Conservation (phyloP, 2,888 invertebrate species). For the Ormyrus nitidulus region DNA sequence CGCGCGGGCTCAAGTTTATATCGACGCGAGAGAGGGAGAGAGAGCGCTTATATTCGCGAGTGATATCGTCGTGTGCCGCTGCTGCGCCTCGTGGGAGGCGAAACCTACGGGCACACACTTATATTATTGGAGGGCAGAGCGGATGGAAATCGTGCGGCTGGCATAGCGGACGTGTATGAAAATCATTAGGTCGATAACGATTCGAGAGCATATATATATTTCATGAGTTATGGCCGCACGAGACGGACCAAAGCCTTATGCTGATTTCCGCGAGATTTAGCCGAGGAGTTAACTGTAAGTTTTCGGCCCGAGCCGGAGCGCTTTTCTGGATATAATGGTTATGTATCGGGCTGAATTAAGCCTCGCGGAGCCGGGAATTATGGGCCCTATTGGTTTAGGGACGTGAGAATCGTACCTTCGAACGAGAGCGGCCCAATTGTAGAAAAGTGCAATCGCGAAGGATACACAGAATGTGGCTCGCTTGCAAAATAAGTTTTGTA, state of each 20-base stretch:
- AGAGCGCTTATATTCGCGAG: constrained; percentile 1
- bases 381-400: too few relatives aligned
- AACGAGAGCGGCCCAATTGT: too few relatives aligned
- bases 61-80: constrained; percentile 17
- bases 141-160: constrained; percentile 20
- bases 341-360: background rate
- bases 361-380: background rate
- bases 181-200: constrained; percentile 51
- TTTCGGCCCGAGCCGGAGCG: background rate
- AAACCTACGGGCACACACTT: background rate
- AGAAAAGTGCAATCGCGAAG: too few relatives aligned
- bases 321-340: background rate
- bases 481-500: too few relatives aligned
- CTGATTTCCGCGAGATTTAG: constrained; percentile 44
- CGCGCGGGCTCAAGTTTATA: constrained; percentile 24
- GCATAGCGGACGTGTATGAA: constrained; percentile 19
- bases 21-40: constrained; percentile 26
- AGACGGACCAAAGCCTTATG: constrained; percentile 6
- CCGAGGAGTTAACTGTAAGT: constrained; percentile 43
- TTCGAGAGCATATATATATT: constrained; percentile 11
- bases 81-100: background rate
- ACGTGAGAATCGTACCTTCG: too few relatives aligned
- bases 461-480: too few relatives aligned
- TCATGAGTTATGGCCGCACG: constrained; percentile 40
- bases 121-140: background rate